A percentile compares a stretch with the other conserved stretches of the same genome.
These are phyloP conservation scores for Leguminivora glycinivorella DNA, from an alignment of 1,140 invertebrate species.

Conservation along the genomic window DNA sequence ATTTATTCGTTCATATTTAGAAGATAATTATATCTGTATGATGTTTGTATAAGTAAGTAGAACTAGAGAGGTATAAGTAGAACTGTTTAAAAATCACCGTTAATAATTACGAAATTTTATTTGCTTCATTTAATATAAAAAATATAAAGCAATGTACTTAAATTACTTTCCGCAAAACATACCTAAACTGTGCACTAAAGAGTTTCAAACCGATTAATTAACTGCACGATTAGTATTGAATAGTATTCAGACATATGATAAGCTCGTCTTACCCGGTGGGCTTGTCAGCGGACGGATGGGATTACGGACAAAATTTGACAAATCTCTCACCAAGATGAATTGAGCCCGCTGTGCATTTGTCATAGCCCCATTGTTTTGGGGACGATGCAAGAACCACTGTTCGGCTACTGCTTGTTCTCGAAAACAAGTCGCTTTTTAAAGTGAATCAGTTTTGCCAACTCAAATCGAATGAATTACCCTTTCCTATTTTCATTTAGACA, in stretches of 20 bases:
- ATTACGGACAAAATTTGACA: slow-evolving; percentile 48
- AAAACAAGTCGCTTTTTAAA: background rate
- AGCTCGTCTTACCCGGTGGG: slow-evolving; percentile 16
- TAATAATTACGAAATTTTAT: no score
- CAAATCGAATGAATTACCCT: no score
- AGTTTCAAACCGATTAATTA: slow-evolving; percentile 13
- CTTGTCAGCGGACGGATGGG: slow-evolving; percentile 21
- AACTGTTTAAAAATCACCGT: no score
- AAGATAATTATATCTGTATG: no score
- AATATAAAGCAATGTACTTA: no score
- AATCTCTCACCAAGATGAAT: slow-evolving; percentile 45
- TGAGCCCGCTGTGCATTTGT: slow-evolving; percentile 39
- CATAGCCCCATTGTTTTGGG: slow-evolving; percentile 39
- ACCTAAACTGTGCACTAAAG: background rate
- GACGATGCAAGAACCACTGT: slow-evolving; percentile 31
- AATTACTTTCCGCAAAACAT: no score
- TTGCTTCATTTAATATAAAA: no score
- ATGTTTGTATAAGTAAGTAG: no score
- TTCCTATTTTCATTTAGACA: no score
- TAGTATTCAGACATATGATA: slow-evolving; percentile 14
- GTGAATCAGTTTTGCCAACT: no score
- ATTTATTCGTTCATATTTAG: no score
- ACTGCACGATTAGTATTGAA: background rate
- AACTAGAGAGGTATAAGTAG: no score
- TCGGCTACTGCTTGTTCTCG: background rate